Conservation (phyloP, 2,888 invertebrate species). For the Tyria jacobaeae region DNA sequence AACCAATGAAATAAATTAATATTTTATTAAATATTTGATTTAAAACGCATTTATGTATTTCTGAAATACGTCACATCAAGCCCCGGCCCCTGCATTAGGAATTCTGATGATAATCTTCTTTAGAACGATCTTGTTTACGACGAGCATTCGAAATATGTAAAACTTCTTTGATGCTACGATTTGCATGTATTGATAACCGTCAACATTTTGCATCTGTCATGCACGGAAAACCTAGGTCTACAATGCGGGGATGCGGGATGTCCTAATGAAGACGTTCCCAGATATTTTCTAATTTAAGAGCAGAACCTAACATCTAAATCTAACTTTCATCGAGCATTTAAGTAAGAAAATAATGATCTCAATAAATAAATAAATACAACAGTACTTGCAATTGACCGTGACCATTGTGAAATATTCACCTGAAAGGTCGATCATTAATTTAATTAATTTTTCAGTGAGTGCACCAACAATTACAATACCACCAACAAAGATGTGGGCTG, state of each 20-base stretch:
- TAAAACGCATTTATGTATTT: background rate
- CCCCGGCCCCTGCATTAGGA: background rate
- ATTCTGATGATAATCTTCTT: slow-evolving; percentile 3
- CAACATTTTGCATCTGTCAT: background rate
- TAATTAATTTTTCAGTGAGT: background rate
- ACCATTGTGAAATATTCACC: background rate
- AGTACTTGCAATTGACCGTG: background rate
- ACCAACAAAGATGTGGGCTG: background rate
- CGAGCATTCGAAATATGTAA: background rate
- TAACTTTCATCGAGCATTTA: background rate
- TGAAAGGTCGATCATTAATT: too few species aligned
- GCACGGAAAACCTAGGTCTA: background rate
- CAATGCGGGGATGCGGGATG: too few species aligned
- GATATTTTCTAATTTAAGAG: too few species aligned
- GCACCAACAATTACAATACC: background rate
- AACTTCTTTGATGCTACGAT: background rate
- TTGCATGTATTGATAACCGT: slow-evolving; percentile 2
- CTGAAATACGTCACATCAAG: background rate
- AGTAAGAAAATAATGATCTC: background rate
- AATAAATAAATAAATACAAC: background rate
- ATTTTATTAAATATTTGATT: background rate
- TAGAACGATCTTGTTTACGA: background rate
- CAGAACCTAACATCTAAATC: too few species aligned
- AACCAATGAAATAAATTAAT: background rate
- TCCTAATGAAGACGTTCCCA: too few species aligned